These are phyloP conservation scores for Lacanobia oleracea DNA, from an alignment of 2,888 invertebrate genomes.

Conservation along the genomic window DNA sequence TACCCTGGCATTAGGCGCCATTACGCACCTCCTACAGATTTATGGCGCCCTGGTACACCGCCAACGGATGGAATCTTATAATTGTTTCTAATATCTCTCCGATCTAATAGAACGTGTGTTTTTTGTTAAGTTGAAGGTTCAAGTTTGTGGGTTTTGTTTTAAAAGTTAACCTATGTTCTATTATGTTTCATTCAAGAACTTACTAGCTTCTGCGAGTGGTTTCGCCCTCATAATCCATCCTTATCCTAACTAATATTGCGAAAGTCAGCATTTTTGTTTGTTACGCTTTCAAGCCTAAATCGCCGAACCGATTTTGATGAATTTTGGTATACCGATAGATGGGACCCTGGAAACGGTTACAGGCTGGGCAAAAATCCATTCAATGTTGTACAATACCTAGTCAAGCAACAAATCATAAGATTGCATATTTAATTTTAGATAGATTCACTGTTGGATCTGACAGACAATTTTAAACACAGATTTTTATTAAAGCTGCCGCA, in stretches of 20 bases:
- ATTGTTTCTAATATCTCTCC: constrained; percentile 54
- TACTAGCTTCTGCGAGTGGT: too few relatives aligned
- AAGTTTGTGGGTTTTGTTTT: background rate
- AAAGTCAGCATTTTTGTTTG: too few relatives aligned
- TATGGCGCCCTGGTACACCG: constrained; percentile 69
- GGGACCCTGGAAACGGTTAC: too few relatives aligned
- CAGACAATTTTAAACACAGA: background rate
- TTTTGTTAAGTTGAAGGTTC: constrained; percentile 21
- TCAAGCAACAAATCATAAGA: too few relatives aligned
- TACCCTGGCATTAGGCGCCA: constrained; percentile 77
- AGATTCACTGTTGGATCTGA: background rate
- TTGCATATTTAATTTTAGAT: background rate
- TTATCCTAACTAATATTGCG: too few relatives aligned
- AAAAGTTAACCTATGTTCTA: background rate
- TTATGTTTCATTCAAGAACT: background rate
- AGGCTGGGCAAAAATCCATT: too few relatives aligned
- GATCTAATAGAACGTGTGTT: constrained; percentile 30
- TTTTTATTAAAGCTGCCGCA: background rate
- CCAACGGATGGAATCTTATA: constrained; percentile 64
- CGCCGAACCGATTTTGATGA: too few relatives aligned
- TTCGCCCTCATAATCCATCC: too few relatives aligned
- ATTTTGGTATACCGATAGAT: too few relatives aligned
- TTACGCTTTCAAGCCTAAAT: too few relatives aligned
- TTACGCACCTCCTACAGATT: constrained; percentile 76
- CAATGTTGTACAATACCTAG: too few relatives aligned